phyloP scores from a whole-genome alignment of 1,140 invertebrate species.

The Heliconius melpomene region DNA sequence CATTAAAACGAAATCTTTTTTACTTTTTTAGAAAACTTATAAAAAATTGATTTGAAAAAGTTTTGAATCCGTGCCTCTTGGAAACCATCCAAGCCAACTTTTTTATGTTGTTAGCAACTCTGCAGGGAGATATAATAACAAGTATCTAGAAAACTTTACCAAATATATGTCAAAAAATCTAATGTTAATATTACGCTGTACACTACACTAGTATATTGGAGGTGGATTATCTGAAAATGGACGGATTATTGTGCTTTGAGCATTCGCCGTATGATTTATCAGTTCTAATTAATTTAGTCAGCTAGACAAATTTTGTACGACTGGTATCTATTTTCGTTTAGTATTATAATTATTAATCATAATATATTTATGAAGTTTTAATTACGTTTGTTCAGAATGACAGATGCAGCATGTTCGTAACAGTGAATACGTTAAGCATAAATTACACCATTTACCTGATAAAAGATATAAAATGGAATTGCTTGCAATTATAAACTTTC shows the following conservation, averaged over 20 bases:
- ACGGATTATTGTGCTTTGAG: constrained; percentile 4
- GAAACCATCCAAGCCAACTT: too few relatives aligned
- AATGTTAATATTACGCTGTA: not conserved
- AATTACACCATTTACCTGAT: constrained; percentile 23
- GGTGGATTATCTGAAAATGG: not conserved
- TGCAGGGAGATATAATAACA: not conserved
- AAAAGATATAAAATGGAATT: constrained; percentile 4
- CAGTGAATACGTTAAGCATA: constrained; percentile 27
- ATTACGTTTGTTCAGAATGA: constrained; percentile 46
- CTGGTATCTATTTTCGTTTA: constrained; percentile 14
- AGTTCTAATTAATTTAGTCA: constrained; percentile 18
- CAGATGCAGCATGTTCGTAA: constrained; percentile 39
- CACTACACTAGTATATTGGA: not conserved
- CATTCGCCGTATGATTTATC: constrained; percentile 1
- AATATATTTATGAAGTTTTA: constrained; percentile 49
- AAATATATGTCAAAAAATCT: not conserved
- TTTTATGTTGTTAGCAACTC: too few relatives aligned
- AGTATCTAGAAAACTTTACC: not conserved
- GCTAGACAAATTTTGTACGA: constrained; percentile 5
- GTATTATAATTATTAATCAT: constrained; percentile 31
- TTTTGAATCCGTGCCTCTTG: too few relatives aligned
- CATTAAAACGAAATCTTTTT: too few relatives aligned
- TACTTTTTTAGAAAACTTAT: too few relatives aligned
- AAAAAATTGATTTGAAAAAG: too few relatives aligned
- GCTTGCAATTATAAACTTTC: constrained; percentile 10